Conservation (phyloP, 2,113 vertebrate genomes). For the Takifugu bimaculatus region DNA sequence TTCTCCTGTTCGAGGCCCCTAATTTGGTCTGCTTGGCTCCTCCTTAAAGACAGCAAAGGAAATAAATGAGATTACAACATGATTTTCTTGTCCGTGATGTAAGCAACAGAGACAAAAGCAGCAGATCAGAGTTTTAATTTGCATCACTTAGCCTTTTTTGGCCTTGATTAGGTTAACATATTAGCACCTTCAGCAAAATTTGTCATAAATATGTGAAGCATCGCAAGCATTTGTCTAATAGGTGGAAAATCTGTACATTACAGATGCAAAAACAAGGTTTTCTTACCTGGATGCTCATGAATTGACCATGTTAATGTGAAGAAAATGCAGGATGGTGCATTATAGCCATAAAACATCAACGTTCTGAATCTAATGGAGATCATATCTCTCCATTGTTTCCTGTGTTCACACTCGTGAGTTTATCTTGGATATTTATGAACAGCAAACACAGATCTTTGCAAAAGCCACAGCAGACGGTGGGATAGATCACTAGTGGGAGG, state of each 20-base stretch:
- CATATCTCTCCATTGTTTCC: no score
- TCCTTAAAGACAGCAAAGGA: conserved; percentile 46
- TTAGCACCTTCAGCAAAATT: background rate
- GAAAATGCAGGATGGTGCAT: no score
- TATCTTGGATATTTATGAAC: background rate
- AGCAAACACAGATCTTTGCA: conserved; percentile 3
- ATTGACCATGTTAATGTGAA: no score
- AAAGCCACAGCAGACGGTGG: background rate
- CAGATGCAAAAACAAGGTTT: no score
- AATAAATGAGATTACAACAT: conserved; percentile 33
- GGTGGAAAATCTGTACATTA: no score
- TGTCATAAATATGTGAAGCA: background rate
- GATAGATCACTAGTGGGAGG: conserved; percentile 4
- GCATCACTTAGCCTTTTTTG: background rate
- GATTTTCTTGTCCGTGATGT: conserved; percentile 19
- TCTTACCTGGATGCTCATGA: no score
- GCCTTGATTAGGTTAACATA: background rate
- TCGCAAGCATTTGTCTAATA: no score
- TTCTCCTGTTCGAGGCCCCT: conserved; percentile 51
- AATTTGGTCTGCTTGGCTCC: conserved; percentile 43
- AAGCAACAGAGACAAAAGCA: background rate
- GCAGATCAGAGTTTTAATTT: background rate
- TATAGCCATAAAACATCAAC: no score
- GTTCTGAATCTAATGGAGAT: no score
- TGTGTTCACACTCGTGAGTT: no score